A percentile compares a stretch with the other conserved stretches of the same genome.
These are phyloP conservation scores for Machaerirhynchus nigripectus DNA, from an alignment of 2,113 vertebrate genomes.

Conservation along the genomic window DNA sequence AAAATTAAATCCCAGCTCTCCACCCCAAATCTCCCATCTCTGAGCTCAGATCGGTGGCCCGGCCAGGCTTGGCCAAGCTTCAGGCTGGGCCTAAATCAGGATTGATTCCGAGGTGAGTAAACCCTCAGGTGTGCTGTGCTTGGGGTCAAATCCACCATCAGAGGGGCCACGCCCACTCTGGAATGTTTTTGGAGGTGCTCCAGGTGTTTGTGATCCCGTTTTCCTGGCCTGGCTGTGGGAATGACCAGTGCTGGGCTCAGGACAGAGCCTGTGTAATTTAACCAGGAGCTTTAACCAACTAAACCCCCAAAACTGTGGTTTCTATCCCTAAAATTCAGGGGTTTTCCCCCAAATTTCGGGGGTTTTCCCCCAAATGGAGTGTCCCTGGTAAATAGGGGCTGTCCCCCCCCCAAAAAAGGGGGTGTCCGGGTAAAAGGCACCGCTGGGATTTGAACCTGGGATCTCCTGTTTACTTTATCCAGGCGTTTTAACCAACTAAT, in stretches of 20 bases:
- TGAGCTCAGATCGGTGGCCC: background rate
- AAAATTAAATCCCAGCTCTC: background rate
- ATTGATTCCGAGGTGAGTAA: background rate
- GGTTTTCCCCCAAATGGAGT: background rate
- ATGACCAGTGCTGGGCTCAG: background rate
- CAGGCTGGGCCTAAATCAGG: background rate
- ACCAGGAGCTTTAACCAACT: background rate
- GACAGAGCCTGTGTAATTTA: background rate
- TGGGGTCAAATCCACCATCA: background rate
- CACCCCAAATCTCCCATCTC: background rate
- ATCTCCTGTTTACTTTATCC: background rate
- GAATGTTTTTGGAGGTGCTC: background rate
- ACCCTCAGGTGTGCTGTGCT: accelerated
- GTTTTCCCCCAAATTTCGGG: background rate
- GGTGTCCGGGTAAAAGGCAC: background rate
- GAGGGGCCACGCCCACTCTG: background rate
- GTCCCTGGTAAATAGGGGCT: background rate
- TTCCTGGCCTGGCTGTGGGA: background rate
- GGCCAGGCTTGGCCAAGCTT: background rate
- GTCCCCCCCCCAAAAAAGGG: background rate
- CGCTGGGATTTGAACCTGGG: accelerated
- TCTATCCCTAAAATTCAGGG: background rate
- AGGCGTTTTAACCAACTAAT: background rate
- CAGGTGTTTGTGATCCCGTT: background rate
- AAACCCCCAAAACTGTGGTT: background rate